These are phyloP conservation scores for Coendou prehensilis DNA, from an alignment of 2,797 vertebrate species.

Conservation along the genomic window DNA sequence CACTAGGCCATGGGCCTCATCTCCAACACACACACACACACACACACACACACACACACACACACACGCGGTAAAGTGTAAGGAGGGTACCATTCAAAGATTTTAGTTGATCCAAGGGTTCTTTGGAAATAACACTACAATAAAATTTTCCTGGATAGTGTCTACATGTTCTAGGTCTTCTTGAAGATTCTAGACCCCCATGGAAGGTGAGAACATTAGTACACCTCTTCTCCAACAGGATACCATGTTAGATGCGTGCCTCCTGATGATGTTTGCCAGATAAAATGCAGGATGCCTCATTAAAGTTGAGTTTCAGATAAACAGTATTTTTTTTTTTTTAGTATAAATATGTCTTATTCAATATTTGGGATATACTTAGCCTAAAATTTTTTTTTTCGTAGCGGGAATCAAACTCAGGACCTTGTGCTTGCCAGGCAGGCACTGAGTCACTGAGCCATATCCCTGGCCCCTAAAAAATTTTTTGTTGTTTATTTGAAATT, in stretches of 20 bases:
- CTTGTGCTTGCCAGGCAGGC: too few species aligned
- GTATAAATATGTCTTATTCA: background rate
- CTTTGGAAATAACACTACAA: conserved; percentile 17
- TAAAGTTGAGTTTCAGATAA: background rate
- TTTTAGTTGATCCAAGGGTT: conserved; percentile 3
- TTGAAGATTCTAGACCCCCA: background rate
- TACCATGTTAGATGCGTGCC: background rate
- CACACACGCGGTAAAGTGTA: background rate
- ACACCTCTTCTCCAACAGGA: background rate
- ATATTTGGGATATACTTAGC: background rate
- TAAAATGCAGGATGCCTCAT: background rate
- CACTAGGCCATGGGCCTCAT: background rate
- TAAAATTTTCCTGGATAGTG: conserved; percentile 8
- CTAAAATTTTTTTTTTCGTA: background rate
- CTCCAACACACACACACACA: background rate
- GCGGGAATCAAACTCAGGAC: too few species aligned
- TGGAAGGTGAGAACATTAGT: background rate
- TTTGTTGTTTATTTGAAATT: background rate
- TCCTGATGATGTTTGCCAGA: background rate
- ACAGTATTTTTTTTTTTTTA: background rate
- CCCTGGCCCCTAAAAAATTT: too few species aligned
- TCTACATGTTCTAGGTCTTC: background rate
- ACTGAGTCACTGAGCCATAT: too few species aligned
- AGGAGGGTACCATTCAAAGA: background rate
- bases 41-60: background rate